Conservation (phyloP, 2,888 invertebrate species). For the Athalia rosae region DNA sequence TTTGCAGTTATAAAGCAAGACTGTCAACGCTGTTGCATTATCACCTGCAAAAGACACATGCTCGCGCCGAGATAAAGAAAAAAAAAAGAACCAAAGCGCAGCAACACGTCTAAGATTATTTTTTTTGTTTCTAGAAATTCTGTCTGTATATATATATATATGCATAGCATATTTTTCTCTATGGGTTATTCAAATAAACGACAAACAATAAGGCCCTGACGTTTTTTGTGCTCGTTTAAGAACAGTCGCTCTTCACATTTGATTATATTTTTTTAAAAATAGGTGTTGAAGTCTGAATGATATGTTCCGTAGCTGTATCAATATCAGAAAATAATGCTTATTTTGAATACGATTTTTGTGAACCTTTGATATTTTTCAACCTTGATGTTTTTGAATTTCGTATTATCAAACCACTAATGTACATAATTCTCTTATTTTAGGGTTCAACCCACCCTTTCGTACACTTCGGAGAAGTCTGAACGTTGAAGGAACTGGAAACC, state of each 20-base stretch:
- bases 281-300: too few relatives aligned
- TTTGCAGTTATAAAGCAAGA: slow-evolving; percentile 61
- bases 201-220: too few relatives aligned
- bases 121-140: neutral
- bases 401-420: neutral
- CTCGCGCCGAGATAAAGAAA: slow-evolving; percentile 27
- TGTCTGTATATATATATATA: neutral
- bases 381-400: neutral
- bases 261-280: too few relatives aligned
- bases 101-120: neutral
- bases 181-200: too few relatives aligned
- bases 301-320: too few relatives aligned
- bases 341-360: neutral
- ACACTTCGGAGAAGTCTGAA: neutral
- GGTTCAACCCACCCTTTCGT: neutral
- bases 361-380: too few relatives aligned
- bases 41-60: slow-evolving; percentile 61
- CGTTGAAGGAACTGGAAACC: slow-evolving; percentile 16
- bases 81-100: neutral
- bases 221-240: too few relatives aligned
- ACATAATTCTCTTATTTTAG: slow-evolving; percentile 10
- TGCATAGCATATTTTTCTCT: too few relatives aligned
- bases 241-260: too few relatives aligned
- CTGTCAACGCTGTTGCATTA: slow-evolving; percentile 59
- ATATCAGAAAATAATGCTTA: too few relatives aligned